Base-by-base conservation (phyloP, 2,888 invertebrate genomes). In the Hermodice carunculata region DNA sequence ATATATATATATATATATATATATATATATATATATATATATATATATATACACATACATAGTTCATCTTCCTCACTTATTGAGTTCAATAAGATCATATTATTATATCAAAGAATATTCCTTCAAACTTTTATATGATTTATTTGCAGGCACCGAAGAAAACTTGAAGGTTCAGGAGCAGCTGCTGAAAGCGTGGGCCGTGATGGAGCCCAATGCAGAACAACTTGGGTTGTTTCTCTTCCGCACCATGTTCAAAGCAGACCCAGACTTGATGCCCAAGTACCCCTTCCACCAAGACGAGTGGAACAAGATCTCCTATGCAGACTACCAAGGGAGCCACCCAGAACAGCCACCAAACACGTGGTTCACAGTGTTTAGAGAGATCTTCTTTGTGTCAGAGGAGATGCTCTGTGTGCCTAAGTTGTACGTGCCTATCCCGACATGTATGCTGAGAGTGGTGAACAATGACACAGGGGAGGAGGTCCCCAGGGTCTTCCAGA, bases 331-430 rank as follows among this genome's bases (percentile, higher is more conserved):
- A 43, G 86, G 86, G 2, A 65, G 65, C 26, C 83, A 78, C 64
- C 78, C 81, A 26, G 86, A 86, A 42, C 85, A 85, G 66, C 75
- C 82, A 6, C 76, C 83, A 0, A 79, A 81, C 66, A 78, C 77
- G 24, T 86, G 86, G 85, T 86, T 86, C 71, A 75, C 85, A n/a
- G 78, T 86, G 26, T 85, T 85, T 76, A 81, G 85, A 64, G 85
- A 85, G 60, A 76, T 85, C 19, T 84, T 85, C 72, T 74, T 77
- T 69, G 84, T 82, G 14, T 71, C 69, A 5, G 83, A 85, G 62
- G 84, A 85, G 66, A 83, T 80, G 76, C 65, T 85, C 51, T 82
- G 79, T 19, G 83, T 85, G 14, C 84, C 85, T 0, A 80, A 81
- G 67, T 64, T 85, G 48, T 81, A 80, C 61, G 80, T 82, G 0